Evolutionary conservation across 2,797 vertebrate genomes (phyloP), one percentile per base, ranked within the genome.

Genomic region (Hybognathus amarus): DNA sequence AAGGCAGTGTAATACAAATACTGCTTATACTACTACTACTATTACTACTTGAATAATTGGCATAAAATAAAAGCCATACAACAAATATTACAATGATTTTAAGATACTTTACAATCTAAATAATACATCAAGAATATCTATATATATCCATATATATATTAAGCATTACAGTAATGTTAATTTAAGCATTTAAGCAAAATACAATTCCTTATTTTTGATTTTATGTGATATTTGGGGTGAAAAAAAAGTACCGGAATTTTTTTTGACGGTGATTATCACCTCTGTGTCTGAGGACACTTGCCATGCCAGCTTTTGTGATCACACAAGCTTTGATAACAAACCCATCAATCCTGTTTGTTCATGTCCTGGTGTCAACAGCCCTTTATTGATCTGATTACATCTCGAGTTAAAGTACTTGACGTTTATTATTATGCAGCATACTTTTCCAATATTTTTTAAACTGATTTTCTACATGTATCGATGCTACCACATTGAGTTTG

Each of bases 341-440:
- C 61, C 30, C 27, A 68, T 45, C 59, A 56, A 12, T 30, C 56
- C 30, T 18, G n/a, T 40, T 79, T 11, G 20, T 54, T 68, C 24
- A 56, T 54, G 20, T 67, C 69, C 30, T 64, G 9, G 67, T 80
- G 45, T 64, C 42, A 42, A 40, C 47, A 30, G 38, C 64, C 47
- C 33, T 84, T 86, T 71, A 69, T 66, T 86, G 30, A 68, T 77
- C 27, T n/a, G 68, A 45, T 66, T 61, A 22, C 27, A 79, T 40
- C 77, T 61, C 20, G 36, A 22, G 27, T 81, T 83, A 18, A 47
- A 86, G 27, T 74, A 85, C 85, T 85, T 88, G 81, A 87, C 70
- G 20, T 80, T 68, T 73, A 79, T 79, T 83, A 79, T 87, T 87
- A 87, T 87, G 85, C 87, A 88, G 80, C 80, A 52, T 71, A 61